Evolutionary conservation across 2,888 invertebrate genomes (phyloP).

Genomic region (Chrysina gloriosa): DNA sequence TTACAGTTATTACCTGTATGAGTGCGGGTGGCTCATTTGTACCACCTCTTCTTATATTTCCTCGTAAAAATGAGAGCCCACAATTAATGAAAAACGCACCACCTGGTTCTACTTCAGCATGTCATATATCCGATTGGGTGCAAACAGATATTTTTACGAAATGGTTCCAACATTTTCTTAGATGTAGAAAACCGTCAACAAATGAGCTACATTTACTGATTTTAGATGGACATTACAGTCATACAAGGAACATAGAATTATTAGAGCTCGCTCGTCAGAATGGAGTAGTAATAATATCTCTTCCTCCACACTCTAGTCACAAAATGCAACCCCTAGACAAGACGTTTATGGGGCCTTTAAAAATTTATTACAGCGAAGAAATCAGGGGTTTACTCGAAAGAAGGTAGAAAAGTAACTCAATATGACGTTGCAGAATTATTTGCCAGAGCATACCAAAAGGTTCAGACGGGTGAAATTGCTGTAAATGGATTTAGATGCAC

Average conservation of each 20-base stretch:
- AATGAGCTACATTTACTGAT: too few relatives aligned
- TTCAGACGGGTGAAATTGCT: too few relatives aligned
- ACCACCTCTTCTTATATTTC: neutral
- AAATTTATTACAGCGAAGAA: neutral
- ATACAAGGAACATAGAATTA: neutral
- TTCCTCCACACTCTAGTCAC: neutral
- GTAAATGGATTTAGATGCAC: too few relatives aligned
- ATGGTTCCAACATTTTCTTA: too few relatives aligned
- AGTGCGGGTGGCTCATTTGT: neutral
- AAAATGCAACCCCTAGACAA: neutral
- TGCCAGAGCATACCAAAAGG: too few relatives aligned
- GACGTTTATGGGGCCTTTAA: neutral
- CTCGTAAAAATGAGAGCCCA: neutral
- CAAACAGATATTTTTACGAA: slow-evolving; percentile 45
- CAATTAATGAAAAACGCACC: neutral
- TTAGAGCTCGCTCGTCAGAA: neutral
- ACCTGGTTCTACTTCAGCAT: slow-evolving; percentile 48
- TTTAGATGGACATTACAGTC: neutral
- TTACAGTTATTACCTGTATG: neutral
- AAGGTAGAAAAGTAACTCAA: too few relatives aligned
- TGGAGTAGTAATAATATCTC: neutral
- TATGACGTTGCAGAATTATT: too few relatives aligned
- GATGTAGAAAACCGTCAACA: too few relatives aligned
- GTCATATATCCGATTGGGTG: slow-evolving; percentile 47
- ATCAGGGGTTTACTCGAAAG: too few relatives aligned